These are phyloP conservation scores for Argyra leucocephala DNA, from an alignment of 2,888 invertebrate genomes.

Conservation along the genomic window DNA sequence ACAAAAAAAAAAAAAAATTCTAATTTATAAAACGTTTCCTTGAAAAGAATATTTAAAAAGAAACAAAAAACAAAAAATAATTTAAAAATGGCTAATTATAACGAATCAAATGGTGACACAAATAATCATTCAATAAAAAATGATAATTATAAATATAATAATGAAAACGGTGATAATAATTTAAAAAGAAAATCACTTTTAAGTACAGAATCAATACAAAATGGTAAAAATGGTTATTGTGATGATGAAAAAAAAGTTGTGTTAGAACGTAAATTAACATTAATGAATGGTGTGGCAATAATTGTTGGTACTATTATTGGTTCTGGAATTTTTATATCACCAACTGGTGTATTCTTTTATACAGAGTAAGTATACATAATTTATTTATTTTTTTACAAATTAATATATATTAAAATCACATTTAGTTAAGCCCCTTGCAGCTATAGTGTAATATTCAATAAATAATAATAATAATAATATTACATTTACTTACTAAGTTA, in stretches of 20 bases:
- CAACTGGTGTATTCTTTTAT: slow-evolving; percentile 63
- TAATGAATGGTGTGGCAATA: slow-evolving; percentile 76
- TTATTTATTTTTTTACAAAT: neutral
- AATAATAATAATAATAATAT: too few relatives aligned
- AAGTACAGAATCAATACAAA: neutral
- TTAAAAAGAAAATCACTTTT: neutral
- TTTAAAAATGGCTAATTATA: neutral
- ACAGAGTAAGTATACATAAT: slow-evolving; percentile 49
- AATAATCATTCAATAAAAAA: neutral
- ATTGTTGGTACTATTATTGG: slow-evolving; percentile 86
- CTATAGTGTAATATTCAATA: too few relatives aligned
- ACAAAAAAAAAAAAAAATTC: too few relatives aligned
- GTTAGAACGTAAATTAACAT: slow-evolving; percentile 71
- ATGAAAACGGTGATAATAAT: neutral
- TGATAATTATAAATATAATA: neutral
- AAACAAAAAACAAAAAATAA: too few relatives aligned
- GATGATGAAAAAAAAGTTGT: slow-evolving; percentile 49
- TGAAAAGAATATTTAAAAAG: too few relatives aligned
- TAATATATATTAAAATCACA: too few relatives aligned
- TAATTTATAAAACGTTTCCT: too few relatives aligned
- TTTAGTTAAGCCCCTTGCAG: too few relatives aligned
- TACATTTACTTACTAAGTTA: too few relatives aligned
- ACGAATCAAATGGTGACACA: slow-evolving; percentile 2
- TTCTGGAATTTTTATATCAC: slow-evolving; percentile 86
- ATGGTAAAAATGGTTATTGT: slow-evolving; percentile 10